Evolutionary conservation across 2,888 invertebrate species (phyloP), one percentile per base, ranked within the genome.

Genomic region (Drosophila limbata): DNA sequence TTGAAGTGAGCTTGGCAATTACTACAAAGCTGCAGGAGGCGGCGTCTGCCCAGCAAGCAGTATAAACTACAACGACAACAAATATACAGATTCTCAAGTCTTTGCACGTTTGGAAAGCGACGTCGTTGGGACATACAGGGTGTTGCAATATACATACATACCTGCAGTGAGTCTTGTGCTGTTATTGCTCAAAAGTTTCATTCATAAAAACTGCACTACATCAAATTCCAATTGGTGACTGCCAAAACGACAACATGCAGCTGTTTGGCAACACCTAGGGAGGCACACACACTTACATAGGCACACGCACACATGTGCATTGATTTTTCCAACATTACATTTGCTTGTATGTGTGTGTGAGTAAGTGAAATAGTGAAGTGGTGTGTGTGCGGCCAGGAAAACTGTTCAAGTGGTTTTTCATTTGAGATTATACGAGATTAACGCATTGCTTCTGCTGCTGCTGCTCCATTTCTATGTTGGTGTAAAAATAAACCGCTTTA

Each of bases 271-370:
- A 64, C 64, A 61, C 64, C 76, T 56, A 63, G 37, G 6, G 39
- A 15, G 39, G 47, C 53, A 45, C 31, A 40, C 50, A 55, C 62
- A 59, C 17, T 35, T 13, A 64, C 13, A 48, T 17, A 37, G 21
- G 21, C 33, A 56, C 56, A 79, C 80, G 57, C 69, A 82, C 78
- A 84, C 88, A 88, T 81, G 70, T 84, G 70, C 81, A 81, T 84
- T 84, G 84, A 84, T 84, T 84, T 84, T 88, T 84, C 84, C 86
- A 86, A 79, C 83, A 69, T 57, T 63, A 56, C 50, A 13, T 44
- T n/a, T 39, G 35, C 37, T 19, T 55, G 52, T 37, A 45, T 78
- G 21, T 40, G 44, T 28, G 8, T 8, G 8, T 28, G 1, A 28
- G 44, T 28, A 1, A 28, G 8, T 28, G 1, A 28, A 1, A 0